Evolutionary conservation across 2,113 vertebrate genomes (phyloP).

Genomic region (Paradoxurus hermaphroditus): DNA sequence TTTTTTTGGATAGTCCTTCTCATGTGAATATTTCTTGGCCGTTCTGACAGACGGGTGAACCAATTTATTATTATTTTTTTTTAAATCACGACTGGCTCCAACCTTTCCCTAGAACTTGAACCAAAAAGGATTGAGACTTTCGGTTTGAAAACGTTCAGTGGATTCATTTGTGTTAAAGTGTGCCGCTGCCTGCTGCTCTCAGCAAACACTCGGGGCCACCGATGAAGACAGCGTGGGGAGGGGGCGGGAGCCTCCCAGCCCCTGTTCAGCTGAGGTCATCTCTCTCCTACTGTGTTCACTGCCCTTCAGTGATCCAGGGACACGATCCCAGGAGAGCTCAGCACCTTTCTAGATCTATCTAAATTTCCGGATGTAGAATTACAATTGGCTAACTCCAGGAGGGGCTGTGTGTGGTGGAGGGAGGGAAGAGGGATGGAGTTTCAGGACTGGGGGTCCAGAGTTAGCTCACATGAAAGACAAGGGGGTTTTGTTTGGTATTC

Average conservation of each 20-base stretch:
- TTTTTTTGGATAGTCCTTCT: slow-evolving; percentile 62
- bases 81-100: slow-evolving; percentile 48
- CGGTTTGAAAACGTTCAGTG: slow-evolving; percentile 52
- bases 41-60: slow-evolving; percentile 56
- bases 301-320: background rate
- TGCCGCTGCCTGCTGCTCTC: background rate
- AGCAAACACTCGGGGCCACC: slow-evolving; percentile 35
- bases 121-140: slow-evolving; percentile 47
- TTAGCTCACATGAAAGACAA: background rate
- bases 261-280: background rate
- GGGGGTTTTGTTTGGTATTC: background rate
- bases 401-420: background rate
- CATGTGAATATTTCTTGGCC: slow-evolving; percentile 66
- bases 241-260: background rate
- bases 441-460: background rate
- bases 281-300: background rate
- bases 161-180: background rate
- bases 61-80: slow-evolving; percentile 28
- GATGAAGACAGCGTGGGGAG: background rate
- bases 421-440: rapidly evolving
- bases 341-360: slow-evolving; percentile 4
- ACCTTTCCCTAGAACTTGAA: slow-evolving; percentile 59
- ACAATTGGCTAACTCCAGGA: background rate
- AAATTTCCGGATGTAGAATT: slow-evolving; percentile 18
- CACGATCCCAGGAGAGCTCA: background rate